These are phyloP conservation scores for Halcyon chelicuti DNA, from an alignment of 2,797 vertebrate species.

Conservation along the genomic window DNA sequence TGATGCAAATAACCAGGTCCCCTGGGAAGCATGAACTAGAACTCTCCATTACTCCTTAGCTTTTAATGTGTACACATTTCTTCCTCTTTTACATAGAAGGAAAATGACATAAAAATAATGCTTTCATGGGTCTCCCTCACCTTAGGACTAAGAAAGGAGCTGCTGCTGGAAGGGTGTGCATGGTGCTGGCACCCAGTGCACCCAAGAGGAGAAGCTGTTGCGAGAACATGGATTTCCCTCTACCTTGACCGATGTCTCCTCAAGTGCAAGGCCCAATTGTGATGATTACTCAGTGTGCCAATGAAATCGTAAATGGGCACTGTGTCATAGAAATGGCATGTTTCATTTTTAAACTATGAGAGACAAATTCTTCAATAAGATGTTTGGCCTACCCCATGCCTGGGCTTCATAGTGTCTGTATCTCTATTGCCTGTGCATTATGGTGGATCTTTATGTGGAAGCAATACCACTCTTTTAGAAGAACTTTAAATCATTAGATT, in stretches of 20 bases:
- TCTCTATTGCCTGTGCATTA: neutral
- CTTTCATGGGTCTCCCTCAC: neutral
- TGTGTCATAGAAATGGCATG: neutral
- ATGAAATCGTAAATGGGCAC: neutral
- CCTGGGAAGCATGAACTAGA: neutral
- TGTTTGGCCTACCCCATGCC: accelerated
- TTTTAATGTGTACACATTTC: neutral
- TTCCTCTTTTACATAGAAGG: accelerated
- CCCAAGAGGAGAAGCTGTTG: neutral
- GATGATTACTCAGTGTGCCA: neutral
- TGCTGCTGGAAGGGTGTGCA: accelerated
- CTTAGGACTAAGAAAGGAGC: neutral
- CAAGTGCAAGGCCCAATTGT: accelerated
- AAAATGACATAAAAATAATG: neutral
- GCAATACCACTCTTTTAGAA: neutral
- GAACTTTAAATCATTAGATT: neutral
- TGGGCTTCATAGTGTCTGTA: neutral
- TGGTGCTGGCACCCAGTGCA: neutral
- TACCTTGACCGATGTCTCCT: neutral
- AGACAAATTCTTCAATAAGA: neutral
- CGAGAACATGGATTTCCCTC: neutral
- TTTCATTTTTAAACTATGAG: neutral
- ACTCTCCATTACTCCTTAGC: neutral
- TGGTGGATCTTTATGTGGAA: neutral
- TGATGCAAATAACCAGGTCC: neutral